These are phyloP conservation scores for Anthopleura xanthogrammica DNA, from an alignment of 92 coral and sea anemone species.

Conservation along the genomic window DNA sequence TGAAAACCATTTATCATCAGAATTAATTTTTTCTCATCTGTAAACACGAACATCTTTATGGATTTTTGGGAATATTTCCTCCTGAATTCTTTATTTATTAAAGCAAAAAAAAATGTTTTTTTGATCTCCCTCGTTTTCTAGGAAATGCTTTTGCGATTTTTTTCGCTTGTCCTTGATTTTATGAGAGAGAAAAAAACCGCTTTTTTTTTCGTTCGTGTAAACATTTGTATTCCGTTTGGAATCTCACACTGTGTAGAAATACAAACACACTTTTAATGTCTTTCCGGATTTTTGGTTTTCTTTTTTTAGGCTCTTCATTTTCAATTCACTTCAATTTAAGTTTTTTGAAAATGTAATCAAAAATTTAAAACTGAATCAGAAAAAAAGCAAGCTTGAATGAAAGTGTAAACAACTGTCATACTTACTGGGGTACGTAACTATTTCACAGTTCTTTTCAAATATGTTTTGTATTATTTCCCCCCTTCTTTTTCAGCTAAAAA, in stretches of 20 bases:
- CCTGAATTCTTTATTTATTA: not conserved
- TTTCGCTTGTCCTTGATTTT: not conserved
- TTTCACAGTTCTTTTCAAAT: not conserved
- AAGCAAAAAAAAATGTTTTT: not conserved
- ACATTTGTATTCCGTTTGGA: not conserved
- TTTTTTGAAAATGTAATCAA: not conserved
- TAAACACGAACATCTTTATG: not conserved
- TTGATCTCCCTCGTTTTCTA: not conserved
- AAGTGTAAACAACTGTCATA: not conserved
- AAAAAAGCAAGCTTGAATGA: not conserved
- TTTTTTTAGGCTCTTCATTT: not conserved
- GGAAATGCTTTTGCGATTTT: not conserved
- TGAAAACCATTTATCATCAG: not conserved
- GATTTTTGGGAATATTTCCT: not conserved
- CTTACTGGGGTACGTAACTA: not conserved
- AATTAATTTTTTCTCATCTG: not conserved
- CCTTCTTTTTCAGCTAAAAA: slow-evolving; percentile 31
- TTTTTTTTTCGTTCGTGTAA: not conserved
- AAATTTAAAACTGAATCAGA: not conserved
- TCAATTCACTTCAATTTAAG: not conserved
- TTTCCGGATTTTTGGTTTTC: not conserved
- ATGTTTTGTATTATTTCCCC: not conserved
- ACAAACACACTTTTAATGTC: not conserved
- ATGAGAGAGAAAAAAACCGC: not conserved
- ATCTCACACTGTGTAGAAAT: not conserved